Evolutionary conservation across 2,797 vertebrate species (phyloP), one percentile per base, ranked within the genome.

Genomic region (Hozukius guyotensis): DNA sequence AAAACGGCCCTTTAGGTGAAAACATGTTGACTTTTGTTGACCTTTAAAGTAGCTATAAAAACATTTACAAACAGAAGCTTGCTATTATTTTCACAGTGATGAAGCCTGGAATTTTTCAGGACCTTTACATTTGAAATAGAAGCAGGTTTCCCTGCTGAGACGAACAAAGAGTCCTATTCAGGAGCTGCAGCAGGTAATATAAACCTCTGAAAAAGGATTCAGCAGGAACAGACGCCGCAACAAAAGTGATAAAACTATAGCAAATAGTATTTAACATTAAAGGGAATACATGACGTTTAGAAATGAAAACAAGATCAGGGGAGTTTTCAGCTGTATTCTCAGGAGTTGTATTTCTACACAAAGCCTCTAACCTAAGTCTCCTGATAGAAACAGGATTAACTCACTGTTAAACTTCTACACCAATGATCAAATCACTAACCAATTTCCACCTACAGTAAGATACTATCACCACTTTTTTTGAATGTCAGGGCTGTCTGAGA

Each of bases 341-440:
- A n/a, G 42, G 27, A 62, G 67, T 20, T 4, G 1, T 18, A 25
- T 22, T 63, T 77, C 61, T 63, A 20, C 31, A 62, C 10, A 53
- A 78, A 75, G 6, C 27, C 56, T 65, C 52, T 20, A 6, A 32
- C 36, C 32, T 12, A 7, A 20, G 31, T 53, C 8, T 55, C 8
- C 49, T 68, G 52, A 55, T 8, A 7, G 36, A 53, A 42, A 72
- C 5, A 38, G 14, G 24, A 14, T 2, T 22, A 46, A 36, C 16
- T 56, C 16, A 49, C 18, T 20, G 27, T 31, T 55, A 31, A 4
- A 59, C 24, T 27, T 52, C 12, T 18, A 14, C 55, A 36, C 18
- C 42, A 14, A 20, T 84, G 81, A 72, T 85, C 18, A 69, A 69
- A 80, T 84, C 53, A 59, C 52, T 72, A 75, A 67, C 61, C 11